Evolutionary conservation across 2,888 invertebrate genomes (phyloP).

Genomic region (Bombyx huttoni): DNA sequence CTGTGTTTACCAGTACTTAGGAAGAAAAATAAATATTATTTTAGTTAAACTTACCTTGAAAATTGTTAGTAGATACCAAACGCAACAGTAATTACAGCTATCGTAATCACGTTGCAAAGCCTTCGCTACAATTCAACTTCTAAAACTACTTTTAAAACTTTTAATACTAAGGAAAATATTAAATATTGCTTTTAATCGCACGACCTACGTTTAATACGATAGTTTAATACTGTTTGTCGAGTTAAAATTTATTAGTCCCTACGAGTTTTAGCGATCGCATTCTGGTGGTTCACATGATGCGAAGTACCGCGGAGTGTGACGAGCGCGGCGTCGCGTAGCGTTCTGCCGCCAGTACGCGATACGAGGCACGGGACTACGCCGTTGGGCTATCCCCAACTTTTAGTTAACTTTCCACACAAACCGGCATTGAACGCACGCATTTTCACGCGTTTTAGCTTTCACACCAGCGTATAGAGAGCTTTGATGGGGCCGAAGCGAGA

Average conservation of each 20-base stretch:
- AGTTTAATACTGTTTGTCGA: neutral
- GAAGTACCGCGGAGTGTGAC: constrained; percentile 22
- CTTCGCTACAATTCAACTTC: constrained; percentile 15
- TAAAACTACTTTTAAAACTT: constrained; percentile 26
- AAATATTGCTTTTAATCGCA: constrained; percentile 16
- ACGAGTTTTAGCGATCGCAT: constrained; percentile 19
- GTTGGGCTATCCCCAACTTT: constrained; percentile 1
- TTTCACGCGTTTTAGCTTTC: neutral
- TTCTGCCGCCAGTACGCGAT: constrained; percentile 25
- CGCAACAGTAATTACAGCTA: constrained; percentile 13
- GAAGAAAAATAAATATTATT: neutral
- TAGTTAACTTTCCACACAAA: neutral
- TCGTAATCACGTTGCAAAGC: constrained; percentile 16
- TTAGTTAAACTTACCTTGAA: constrained; percentile 30
- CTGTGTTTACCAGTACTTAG: no score
- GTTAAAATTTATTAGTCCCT: constrained; percentile 7
- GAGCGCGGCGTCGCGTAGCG: constrained; percentile 37
- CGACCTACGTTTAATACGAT: neutral
- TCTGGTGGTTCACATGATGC: constrained; percentile 24
- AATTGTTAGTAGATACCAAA: constrained; percentile 16
- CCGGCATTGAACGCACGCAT: neutral
- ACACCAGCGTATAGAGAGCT: no score
- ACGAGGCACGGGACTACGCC: neutral
- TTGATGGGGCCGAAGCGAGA: no score
- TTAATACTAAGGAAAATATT: constrained; percentile 13